These are phyloP conservation scores for Cryptus armator DNA, from an alignment of 2,888 invertebrate species.

Conservation along the genomic window DNA sequence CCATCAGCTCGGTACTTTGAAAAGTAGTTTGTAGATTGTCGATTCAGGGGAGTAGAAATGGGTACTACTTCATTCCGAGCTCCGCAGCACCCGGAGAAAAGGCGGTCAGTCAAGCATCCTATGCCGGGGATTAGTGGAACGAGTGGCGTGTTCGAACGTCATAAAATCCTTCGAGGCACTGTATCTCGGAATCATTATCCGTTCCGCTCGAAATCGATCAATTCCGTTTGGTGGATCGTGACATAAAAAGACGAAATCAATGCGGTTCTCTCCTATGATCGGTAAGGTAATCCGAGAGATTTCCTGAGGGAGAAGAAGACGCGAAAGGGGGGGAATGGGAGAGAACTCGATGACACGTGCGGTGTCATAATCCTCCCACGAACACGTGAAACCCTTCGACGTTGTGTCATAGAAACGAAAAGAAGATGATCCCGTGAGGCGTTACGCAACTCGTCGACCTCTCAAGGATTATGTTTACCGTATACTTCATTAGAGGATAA, in stretches of 20 bases:
- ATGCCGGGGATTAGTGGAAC: conserved; percentile 42
- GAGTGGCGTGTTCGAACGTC: conserved; percentile 41
- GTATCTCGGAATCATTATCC: conserved; percentile 37
- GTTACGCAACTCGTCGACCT: conserved; percentile 54
- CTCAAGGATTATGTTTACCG: conserved; percentile 56
- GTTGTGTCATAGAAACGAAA: conserved; percentile 1
- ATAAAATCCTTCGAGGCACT: conserved; percentile 27
- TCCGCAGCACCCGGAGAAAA: conserved; percentile 15
- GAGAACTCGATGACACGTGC: conserved; percentile 61
- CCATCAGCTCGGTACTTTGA: not conserved
- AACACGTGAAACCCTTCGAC: conserved; percentile 58
- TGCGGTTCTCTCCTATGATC: conserved; percentile 33
- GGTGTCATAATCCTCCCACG: conserved; percentile 58
- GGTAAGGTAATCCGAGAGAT: conserved; percentile 65
- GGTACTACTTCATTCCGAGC: not conserved
- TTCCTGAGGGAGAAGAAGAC: conserved; percentile 39
- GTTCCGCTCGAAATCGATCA: conserved; percentile 53
- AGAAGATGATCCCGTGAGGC: conserved; percentile 11
- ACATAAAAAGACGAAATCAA: conserved; percentile 15
- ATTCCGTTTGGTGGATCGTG: conserved; percentile 43
- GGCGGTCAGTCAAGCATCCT: not conserved
- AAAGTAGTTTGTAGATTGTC: not conserved
- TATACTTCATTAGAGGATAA: conserved; percentile 56
- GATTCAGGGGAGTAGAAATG: conserved; percentile 25
- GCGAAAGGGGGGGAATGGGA: not conserved